phyloP scores from a whole-genome alignment of 2,888 invertebrate species.

The Odiellus spinosus region DNA sequence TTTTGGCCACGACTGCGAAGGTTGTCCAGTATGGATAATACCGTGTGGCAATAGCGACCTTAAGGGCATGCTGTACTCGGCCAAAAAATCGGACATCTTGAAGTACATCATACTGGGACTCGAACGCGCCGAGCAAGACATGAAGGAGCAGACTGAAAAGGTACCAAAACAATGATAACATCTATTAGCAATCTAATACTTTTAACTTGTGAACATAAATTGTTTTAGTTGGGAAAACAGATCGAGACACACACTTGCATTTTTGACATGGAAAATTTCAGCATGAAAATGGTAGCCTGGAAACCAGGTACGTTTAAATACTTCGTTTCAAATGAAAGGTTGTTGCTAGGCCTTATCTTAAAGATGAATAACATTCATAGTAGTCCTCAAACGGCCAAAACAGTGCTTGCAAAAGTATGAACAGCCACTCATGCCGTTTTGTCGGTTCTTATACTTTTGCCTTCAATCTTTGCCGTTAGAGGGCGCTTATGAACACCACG shows the following conservation, averaged over 20 bases:
- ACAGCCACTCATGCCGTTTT: constrained; percentile 2
- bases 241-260: constrained; percentile 30
- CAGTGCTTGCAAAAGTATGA: neutral
- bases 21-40: constrained; percentile 57
- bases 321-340: too few relatives aligned
- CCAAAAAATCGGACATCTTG: constrained; percentile 53
- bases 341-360: too few relatives aligned
- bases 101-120: constrained; percentile 45
- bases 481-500: too few relatives aligned
- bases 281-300: constrained; percentile 44
- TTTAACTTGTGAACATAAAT: neutral
- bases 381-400: too few relatives aligned
- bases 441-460: constrained; percentile 4
- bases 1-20: constrained; percentile 65
- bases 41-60: constrained; percentile 67
- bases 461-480: too few relatives aligned
- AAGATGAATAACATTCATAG: too few relatives aligned
- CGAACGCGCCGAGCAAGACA: constrained; percentile 35
- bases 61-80: constrained; percentile 40
- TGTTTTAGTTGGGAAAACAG: constrained; percentile 24
- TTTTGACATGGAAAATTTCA: constrained; percentile 33
- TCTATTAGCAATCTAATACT: neutral
- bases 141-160: constrained; percentile 25
- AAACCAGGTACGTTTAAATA: constrained; percentile 45
- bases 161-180: constrained; percentile 6